Base-by-base conservation (phyloP, 2,888 invertebrate species). In the Heteromyza rotundicornis region DNA sequence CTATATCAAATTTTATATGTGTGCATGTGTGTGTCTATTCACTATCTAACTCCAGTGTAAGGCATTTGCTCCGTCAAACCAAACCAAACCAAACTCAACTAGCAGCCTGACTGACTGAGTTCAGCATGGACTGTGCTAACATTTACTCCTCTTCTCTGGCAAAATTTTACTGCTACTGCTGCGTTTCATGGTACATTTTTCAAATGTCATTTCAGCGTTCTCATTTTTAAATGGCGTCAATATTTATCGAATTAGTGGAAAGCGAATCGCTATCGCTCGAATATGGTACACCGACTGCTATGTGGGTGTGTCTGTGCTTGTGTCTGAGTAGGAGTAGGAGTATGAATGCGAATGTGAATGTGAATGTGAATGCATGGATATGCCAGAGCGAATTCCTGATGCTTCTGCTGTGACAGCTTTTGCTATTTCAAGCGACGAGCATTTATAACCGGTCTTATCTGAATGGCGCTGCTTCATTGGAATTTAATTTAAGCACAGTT, bases 401-500 rank as follows among this genome's bases (percentile, higher is more conserved):
- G n/a, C n/a, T 14, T 40, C 12, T 5, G 7, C 32, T 5, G 32
- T 12, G 14, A n/a, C 40, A 14, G 40, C 40, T 40, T 40, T 40
- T n/a, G 40, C 7, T 14, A 40, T 40, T 8, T 14, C 32, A 40
- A 40, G 27, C 40, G 40, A 40, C 40, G n/a, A 40, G 40, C 40
- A 27, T 27, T 40, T 40, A 14, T 40, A 12, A 12, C 12, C 5
- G 40, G 10, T n/a, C 10, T 40, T 40, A 40, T 40, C 40, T 40
- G 40, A 14, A 3, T n/a, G 14, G 10, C n/a, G 40, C 40, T 40
- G 40, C 40, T 40, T 40, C 40, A 40, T 40, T 40, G 40, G n/a
- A 40, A 40, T 40, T 40, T 40, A 40, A 40, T 40, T 40, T 40
- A n/a, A 40, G 40, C 40, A 40, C 40, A 40, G 3, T 40, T 40